Percentiles rank a stretch among this genome's conserved stretches.
Evolutionary conservation across 2,888 invertebrate genomes (phyloP).

Genomic region (Merodon equestris): DNA sequence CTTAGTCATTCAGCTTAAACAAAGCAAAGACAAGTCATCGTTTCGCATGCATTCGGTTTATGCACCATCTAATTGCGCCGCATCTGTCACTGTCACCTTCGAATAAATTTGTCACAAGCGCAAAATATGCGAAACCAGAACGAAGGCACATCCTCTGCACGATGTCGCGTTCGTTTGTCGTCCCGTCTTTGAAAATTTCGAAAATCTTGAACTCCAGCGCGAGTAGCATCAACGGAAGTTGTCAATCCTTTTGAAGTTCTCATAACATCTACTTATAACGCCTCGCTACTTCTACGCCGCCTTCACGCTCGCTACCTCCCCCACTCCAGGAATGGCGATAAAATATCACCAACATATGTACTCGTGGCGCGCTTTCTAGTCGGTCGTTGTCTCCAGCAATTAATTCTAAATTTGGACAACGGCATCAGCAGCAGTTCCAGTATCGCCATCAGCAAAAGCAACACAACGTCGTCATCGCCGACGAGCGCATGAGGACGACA

Average conservation of each 20-base stretch:
- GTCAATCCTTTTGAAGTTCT: slow-evolving; percentile 60
- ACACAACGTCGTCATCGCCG: neutral
- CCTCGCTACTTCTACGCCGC: slow-evolving; percentile 19
- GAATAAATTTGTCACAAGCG: slow-evolving; percentile 36
- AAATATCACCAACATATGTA: slow-evolving; percentile 45
- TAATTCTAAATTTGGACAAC: slow-evolving; percentile 59
- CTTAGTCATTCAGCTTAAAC: too few relatives aligned
- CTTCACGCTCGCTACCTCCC: too few relatives aligned
- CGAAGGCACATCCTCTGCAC: slow-evolving; percentile 1
- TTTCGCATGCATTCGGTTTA: too few relatives aligned
- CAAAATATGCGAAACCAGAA: slow-evolving; percentile 31
- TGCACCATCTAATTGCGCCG: slow-evolving; percentile 40
- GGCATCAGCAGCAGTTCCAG: neutral
- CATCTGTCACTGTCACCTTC: slow-evolving; percentile 54
- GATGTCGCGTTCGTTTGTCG: neutral
- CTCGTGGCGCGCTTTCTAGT: slow-evolving; percentile 15
- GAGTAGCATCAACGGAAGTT: slow-evolving; percentile 37
- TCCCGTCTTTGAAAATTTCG: too few relatives aligned
- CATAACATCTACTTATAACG: slow-evolving; percentile 42
- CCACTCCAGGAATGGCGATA: slow-evolving; percentile 9
- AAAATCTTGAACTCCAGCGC: neutral
- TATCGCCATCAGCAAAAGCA: too few relatives aligned
- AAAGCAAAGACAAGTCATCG: too few relatives aligned
- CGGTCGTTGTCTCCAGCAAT: slow-evolving; percentile 37
- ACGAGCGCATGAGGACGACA: slow-evolving; percentile 4